These are phyloP conservation scores for Prinia subflava DNA, from an alignment of 2,113 vertebrate species.

Conservation along the genomic window DNA sequence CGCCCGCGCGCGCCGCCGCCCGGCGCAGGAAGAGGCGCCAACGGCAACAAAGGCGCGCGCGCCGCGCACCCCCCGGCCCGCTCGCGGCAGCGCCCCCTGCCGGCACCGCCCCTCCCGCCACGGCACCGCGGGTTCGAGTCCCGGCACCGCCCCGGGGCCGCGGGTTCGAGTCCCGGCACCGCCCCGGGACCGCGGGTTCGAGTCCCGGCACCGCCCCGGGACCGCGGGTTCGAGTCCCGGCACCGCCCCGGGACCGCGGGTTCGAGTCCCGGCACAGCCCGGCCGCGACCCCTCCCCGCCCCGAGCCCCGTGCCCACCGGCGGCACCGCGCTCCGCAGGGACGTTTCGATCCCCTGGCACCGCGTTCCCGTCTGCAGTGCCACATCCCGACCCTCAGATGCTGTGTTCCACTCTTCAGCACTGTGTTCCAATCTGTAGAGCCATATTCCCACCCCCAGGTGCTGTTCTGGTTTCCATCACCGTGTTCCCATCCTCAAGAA, in stretches of 20 bases:
- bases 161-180: no score
- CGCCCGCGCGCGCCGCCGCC: background rate
- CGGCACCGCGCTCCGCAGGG: background rate
- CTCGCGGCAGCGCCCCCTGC: background rate
- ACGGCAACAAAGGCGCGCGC: background rate
- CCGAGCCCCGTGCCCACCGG: rapidly evolving
- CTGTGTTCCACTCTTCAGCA: background rate
- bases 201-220: no score
- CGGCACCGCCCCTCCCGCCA: background rate
- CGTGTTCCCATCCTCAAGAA: background rate
- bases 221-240: no score
- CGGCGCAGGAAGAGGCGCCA: background rate
- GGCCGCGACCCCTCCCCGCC: background rate
- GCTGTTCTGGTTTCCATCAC: background rate
- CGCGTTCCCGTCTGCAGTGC: background rate
- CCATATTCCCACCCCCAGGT: no score
- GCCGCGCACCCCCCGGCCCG: background rate
- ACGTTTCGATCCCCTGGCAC: rapidly evolving
- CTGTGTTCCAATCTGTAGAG: background rate
- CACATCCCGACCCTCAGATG: rapidly evolving
- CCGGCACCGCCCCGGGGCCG: no score
- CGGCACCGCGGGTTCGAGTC: no score
- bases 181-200: no score
- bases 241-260: background rate
- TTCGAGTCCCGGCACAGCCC: background rate